Evolutionary conservation across 2,888 invertebrate species (phyloP), one percentile per base, ranked within the genome.

Genomic region (Pyrrhosoma nymphula): DNA sequence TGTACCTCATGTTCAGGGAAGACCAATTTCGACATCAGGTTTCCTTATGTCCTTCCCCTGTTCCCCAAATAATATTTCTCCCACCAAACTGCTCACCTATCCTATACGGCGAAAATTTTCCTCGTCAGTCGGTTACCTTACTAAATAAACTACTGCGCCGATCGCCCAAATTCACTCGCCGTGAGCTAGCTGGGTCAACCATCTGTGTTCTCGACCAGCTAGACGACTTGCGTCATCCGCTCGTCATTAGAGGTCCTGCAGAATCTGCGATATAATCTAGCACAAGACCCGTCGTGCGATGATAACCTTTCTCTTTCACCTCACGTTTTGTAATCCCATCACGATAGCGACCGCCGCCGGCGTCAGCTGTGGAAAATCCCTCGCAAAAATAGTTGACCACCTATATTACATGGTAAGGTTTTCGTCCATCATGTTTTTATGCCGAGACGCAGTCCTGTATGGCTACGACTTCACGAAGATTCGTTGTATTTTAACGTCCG

Each of bases 261-360:
- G 35, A 82, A 26, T 82, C 35, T 14, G 14, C 82, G 82, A 82
- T 82, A 26, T 35, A 82, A 82, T 82, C 82, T 82, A 82, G 82
- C 35, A 14, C 82, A 82, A 35, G 82, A 35, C 82, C 35, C 30
- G 35, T 14, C 82, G 14, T 35, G 82, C 35, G 82, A 16, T 82
- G 35, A 82, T 82, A 60, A 10, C 16, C 16, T 14, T 20, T 60
- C 60, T 26, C 35, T 16, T 18, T 14, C 30, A 35, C 30, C 82
- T 82, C 82, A 14, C 82, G 35, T 35, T 82, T 82, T 82, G 82
- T 35, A 82, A 82, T 82, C 75, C 75, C 75, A 35, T 82, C 82
- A 35, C 82, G 82, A 82, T 82, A 35, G 82, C 82, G 18, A 82
- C 82, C 82, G 35, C 69, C n/a, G n/a, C 4, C 82, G 14, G 82